Conservation (phyloP, 53 echinoderm and acorn worm species). For the Actinopyga echinites region DNA sequence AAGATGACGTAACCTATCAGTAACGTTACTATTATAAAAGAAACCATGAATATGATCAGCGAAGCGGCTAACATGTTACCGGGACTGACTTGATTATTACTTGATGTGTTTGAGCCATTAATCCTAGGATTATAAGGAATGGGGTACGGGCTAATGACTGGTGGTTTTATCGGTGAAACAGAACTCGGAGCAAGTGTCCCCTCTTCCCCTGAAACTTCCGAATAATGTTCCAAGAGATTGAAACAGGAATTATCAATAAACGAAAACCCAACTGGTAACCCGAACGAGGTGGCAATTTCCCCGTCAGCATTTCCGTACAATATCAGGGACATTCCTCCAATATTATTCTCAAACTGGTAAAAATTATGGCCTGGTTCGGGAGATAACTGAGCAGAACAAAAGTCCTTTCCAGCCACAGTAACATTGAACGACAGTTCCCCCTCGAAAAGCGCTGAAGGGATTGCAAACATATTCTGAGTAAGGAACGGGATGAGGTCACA, state of each 20-base stretch:
- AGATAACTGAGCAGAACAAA: slow-evolving; percentile 71
- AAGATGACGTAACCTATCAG: slow-evolving; percentile 73
- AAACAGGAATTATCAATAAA: slow-evolving; percentile 69
- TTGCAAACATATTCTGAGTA: slow-evolving; percentile 75
- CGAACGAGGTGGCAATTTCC: slow-evolving; percentile 68
- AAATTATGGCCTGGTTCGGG: slow-evolving; percentile 65
- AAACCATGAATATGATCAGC: slow-evolving; percentile 78
- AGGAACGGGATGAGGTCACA: slow-evolving; percentile 68
- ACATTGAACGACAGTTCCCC: slow-evolving; percentile 50
- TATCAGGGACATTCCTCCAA: slow-evolving; percentile 47
- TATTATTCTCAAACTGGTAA: slow-evolving; percentile 35
- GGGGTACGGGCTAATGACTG: not conserved
- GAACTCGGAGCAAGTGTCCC: too few relatives aligned
- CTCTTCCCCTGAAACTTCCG: not conserved
- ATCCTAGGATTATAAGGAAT: too few relatives aligned
- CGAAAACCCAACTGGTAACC: slow-evolving; percentile 82
- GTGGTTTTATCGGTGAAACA: too few relatives aligned
- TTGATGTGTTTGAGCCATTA: not conserved
- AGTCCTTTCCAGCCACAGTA: slow-evolving; percentile 57
- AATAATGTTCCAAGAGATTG: not conserved
- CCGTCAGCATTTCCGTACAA: slow-evolving; percentile 55
- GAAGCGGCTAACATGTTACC: slow-evolving; percentile 72
- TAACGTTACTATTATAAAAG: slow-evolving; percentile 70
- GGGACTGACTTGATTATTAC: not conserved
- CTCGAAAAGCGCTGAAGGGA: slow-evolving; percentile 62